phyloP scores from a whole-genome alignment of 2,888 invertebrate species.

The Tetranychus truncatus region DNA sequence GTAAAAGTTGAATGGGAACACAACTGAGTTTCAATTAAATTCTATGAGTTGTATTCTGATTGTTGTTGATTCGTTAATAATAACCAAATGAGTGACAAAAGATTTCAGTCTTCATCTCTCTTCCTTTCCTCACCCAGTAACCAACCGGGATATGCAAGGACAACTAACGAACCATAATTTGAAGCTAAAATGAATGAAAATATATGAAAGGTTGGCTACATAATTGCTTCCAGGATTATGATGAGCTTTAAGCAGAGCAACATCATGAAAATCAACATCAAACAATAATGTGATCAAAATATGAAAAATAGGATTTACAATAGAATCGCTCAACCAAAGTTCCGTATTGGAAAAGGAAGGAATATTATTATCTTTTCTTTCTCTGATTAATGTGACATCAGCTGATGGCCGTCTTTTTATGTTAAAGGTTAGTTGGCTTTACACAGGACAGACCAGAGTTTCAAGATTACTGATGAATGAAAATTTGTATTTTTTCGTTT shows the following conservation, averaged over 20 bases:
- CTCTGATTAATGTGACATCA: not conserved
- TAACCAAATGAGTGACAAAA: not conserved
- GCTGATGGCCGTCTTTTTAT: not conserved
- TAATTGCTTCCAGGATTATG: not conserved
- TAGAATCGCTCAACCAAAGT: not conserved
- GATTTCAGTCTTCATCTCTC: not conserved
- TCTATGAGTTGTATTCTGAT: not conserved
- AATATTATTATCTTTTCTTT: not conserved
- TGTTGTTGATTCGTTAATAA: not conserved
- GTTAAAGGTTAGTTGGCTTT: too few relatives aligned
- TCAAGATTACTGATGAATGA: too few relatives aligned
- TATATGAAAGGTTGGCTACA: not conserved
- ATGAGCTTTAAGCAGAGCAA: not conserved
- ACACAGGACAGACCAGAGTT: too few relatives aligned
- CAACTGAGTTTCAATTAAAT: not conserved
- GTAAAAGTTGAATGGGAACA: not conserved
- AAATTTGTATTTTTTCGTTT: too few relatives aligned
- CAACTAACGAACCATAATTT: not conserved
- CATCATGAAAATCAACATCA: not conserved
- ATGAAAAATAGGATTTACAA: not conserved
- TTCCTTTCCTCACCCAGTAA: not conserved
- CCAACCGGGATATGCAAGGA: not conserved
- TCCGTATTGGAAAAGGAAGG: not conserved
- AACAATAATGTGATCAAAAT: not conserved
- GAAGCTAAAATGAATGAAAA: conserved; percentile 10